Base-by-base conservation (phyloP, 2,888 invertebrate species). In the Netelia inedita region DNA sequence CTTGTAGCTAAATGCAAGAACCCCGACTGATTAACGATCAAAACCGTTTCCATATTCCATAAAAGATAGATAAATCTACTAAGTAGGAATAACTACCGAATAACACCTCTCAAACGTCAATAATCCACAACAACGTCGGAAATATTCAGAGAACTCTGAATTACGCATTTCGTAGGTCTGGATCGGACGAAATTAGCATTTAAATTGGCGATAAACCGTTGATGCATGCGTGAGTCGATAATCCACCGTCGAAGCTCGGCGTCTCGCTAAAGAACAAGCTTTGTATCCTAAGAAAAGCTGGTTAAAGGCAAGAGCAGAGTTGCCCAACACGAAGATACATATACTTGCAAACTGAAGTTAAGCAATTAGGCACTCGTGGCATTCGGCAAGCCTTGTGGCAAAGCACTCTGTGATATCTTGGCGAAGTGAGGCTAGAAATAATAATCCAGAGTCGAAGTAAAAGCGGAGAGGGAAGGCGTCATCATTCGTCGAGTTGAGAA, bases 131-230 rank as follows among this genome's bases (percentile, higher is more conserved):
- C 1, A 35, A 55, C 55, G 21, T 53, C 2, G 55, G 16, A 11
- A 46, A 59, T 21, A 53, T 57, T 14, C n/a, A 35, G 59, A 10
- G 6, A 11, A 16, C 53, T 53, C 53, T 53, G 69, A n/a, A 50
- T 14, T 53, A 21, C 46, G n/a, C 46, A 21, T n/a, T 43, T 50
- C 21, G 86, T 82, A 35, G 53, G 81, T 86, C 87, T 82, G 57
- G 81, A 84, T 83, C 85, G 83, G 68, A 88, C 88, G 89, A 91
- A 88, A 91, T 92, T 91, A 91, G 90, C 89, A 89, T 89, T 87
- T 83, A 88, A 90, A 90, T 89, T 91, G 88, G 85, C 86, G 92
- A 92, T 92, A 92, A 92, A 92, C 91, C 88, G 91, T 89, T 90
- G 89, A 88, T 89, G 83, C 80, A 85, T 68, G 82, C 85, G 87